Evolutionary conservation across 2,113 vertebrate species (phyloP).

Genomic region (Sceloporus tristichus): DNA sequence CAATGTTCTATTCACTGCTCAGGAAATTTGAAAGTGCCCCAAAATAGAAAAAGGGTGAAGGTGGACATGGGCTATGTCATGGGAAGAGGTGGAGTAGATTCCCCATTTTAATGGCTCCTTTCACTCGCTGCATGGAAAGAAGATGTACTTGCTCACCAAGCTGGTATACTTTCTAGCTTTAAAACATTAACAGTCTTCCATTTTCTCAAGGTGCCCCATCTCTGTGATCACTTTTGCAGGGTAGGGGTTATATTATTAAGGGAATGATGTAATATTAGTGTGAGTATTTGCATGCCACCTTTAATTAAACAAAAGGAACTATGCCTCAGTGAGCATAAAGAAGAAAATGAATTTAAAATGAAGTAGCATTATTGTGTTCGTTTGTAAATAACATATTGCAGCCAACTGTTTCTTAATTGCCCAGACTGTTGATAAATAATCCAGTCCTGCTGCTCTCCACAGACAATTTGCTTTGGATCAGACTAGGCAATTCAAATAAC

Average conservation of each 20-base stretch:
- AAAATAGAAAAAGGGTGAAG: background rate
- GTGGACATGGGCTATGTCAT: background rate
- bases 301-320: slow-evolving; percentile 75
- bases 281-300: slow-evolving; percentile 70
- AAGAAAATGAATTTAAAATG: slow-evolving; percentile 79
- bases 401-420: slow-evolving; percentile 95
- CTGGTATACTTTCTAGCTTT: slow-evolving; percentile 26
- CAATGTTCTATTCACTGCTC: background rate
- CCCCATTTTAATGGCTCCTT: background rate
- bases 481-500: slow-evolving; percentile 90
- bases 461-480: slow-evolving; percentile 92
- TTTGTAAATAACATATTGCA: slow-evolving; percentile 90
- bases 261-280: slow-evolving; percentile 65
- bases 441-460: slow-evolving; percentile 88
- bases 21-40: background rate
- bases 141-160: background rate
- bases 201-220: slow-evolving; percentile 39
- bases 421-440: slow-evolving; percentile 93
- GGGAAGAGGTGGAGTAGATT: background rate
- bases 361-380: slow-evolving; percentile 79
- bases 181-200: slow-evolving; percentile 25
- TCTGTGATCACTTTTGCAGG: slow-evolving; percentile 44
- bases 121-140: background rate
- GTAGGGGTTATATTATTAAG: slow-evolving; percentile 42
- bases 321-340: slow-evolving; percentile 72